A percentile compares a stretch with the other conserved stretches of the same genome.
Conservation (phyloP, 2,888 invertebrate species). For the Pterostichus madidus region DNA sequence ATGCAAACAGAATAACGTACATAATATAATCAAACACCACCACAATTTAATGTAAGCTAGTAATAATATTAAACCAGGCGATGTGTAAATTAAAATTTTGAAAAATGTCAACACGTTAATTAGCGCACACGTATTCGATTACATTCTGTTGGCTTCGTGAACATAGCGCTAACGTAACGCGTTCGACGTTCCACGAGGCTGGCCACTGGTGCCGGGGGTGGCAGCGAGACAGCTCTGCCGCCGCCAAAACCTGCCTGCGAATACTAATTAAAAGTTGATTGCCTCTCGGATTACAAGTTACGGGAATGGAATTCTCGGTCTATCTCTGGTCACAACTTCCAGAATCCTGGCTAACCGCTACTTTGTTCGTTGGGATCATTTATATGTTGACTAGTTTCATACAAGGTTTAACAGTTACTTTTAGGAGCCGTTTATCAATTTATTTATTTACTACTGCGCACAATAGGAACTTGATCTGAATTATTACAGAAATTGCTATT, state of each 20-base stretch:
- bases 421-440: too few relatives aligned
- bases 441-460: too few relatives aligned
- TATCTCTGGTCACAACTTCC: slow-evolving; percentile 14
- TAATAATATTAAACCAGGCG: not conserved
- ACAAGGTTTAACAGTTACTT: too few relatives aligned
- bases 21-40: not conserved
- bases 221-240: not conserved
- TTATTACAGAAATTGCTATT: too few relatives aligned
- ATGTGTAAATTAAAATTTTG: not conserved
- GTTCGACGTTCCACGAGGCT: not conserved
- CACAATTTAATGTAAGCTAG: slow-evolving; percentile 14
- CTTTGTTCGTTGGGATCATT: slow-evolving; percentile 13
- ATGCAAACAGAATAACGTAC: not conserved
- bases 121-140: not conserved
- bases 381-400: too few relatives aligned
- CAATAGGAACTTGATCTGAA: too few relatives aligned
- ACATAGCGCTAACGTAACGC: not conserved
- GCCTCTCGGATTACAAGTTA: slow-evolving; percentile 35
- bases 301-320: slow-evolving; percentile 14
- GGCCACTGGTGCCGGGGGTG: not conserved
- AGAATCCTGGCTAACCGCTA: slow-evolving; percentile 27
- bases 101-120: slow-evolving; percentile 3
- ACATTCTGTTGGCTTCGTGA: not conserved
- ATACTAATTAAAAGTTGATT: slow-evolving; percentile 45
- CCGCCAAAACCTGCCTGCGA: slow-evolving; percentile 6